Percentiles rank a stretch among this genome's conserved stretches.
Conservation (phyloP, 1,140 invertebrate species). For the Bombus sylvicola region DNA sequence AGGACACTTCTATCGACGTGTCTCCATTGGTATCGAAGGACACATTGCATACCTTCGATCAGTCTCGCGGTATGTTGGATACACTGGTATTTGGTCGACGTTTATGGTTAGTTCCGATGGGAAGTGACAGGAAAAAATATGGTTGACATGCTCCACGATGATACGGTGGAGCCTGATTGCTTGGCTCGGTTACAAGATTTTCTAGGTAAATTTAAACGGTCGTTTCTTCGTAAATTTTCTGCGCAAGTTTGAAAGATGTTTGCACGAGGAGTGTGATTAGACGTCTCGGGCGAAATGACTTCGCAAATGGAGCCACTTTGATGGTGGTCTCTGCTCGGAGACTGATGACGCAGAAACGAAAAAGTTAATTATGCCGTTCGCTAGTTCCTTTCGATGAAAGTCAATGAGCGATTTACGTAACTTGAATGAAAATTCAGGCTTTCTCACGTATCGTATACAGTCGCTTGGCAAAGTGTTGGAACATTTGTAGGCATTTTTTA, state of each 20-base stretch:
- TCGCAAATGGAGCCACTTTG: conserved; percentile 36
- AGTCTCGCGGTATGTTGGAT: neutral
- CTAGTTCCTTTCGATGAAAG: conserved; percentile 7
- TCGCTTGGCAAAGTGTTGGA: neutral
- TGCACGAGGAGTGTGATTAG: conserved; percentile 14
- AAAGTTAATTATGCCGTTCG: neutral
- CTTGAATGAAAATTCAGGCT: neutral
- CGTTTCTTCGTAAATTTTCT: neutral
- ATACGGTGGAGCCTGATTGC: neutral
- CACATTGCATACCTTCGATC: neutral
- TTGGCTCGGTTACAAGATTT: conserved; percentile 9
- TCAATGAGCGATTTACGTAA: neutral
- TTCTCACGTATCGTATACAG: neutral
- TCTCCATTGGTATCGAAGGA: neutral
- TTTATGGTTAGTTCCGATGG: neutral
- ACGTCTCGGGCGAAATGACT: conserved; percentile 24
- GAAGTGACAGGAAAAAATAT: conserved; percentile 20
- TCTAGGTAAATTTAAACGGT: conserved; percentile 26
- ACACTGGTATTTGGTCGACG: neutral
- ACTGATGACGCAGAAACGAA: conserved; percentile 8
- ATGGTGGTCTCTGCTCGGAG: conserved; percentile 13
- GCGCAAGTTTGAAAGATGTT: neutral
- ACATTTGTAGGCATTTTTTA: neutral
- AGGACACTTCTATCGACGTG: conserved; percentile 14
- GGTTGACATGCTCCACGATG: too few relatives aligned